phyloP scores from a whole-genome alignment of 2,797 vertebrate genomes.

The Myotis vivesi region DNA sequence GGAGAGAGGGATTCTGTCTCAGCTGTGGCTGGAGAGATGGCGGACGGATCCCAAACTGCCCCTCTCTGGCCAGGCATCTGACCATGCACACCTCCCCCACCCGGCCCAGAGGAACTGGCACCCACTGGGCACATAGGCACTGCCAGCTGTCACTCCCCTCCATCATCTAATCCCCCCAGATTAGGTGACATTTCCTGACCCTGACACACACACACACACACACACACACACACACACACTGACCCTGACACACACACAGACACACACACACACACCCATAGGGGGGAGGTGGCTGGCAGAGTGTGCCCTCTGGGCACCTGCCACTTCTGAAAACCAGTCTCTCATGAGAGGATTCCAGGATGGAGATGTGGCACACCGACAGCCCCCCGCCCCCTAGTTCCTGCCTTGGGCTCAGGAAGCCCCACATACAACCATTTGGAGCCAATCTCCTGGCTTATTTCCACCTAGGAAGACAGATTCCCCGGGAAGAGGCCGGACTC shows the following conservation, averaged over 20 bases:
- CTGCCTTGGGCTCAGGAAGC: neutral
- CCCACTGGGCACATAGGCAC: conserved; percentile 17
- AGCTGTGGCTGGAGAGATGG: conserved; percentile 76
- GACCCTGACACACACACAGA: conserved; percentile 56
- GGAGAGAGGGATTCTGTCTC: conserved; percentile 45
- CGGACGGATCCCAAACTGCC: neutral
- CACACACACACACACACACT: neutral
- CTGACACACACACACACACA: conserved; percentile 59
- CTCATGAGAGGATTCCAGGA: neutral
- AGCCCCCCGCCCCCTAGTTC: neutral
- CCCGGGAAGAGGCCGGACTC: neutral
- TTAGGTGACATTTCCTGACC: conserved; percentile 65
- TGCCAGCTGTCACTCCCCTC: conserved; percentile 59
- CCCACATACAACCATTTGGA: neutral
- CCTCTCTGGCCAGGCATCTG: conserved; percentile 31
- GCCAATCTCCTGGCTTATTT: neutral
- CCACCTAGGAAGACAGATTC: neutral
- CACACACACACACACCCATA: conserved; percentile 15
- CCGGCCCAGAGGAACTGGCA: conserved; percentile 4
- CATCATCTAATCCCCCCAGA: conserved; percentile 65
- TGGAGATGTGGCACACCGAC: neutral
- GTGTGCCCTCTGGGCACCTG: neutral
- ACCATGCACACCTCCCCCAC: conserved; percentile 26
- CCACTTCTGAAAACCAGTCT: neutral
- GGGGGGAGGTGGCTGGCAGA: conserved; percentile 9